phyloP scores from a whole-genome alignment of 2,888 invertebrate species.

The Conchocele bisecta region DNA sequence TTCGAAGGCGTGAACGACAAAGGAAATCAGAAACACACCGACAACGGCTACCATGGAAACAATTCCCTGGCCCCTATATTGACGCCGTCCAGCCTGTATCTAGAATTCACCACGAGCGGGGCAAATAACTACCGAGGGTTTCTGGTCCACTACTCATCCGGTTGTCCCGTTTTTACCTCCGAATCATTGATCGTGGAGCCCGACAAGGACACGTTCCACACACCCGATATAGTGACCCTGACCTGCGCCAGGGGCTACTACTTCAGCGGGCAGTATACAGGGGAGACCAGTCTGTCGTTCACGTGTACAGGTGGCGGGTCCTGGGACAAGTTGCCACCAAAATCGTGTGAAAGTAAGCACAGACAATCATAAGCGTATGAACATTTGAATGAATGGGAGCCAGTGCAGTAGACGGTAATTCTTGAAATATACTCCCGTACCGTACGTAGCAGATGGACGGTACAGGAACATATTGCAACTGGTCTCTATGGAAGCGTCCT shows the following conservation, averaged over 20 bases:
- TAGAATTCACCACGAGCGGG: constrained; percentile 65
- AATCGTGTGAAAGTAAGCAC: constrained; percentile 67
- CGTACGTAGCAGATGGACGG: too few relatives aligned
- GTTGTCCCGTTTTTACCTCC: constrained; percentile 53
- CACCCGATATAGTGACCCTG: constrained; percentile 51
- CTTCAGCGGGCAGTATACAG: constrained; percentile 55
- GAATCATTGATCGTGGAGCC: constrained; percentile 46
- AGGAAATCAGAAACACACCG: constrained; percentile 46
- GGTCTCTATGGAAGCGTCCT: too few relatives aligned
- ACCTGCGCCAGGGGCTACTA: constrained; percentile 62
- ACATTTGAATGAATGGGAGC: too few relatives aligned
- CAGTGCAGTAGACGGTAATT: too few relatives aligned
- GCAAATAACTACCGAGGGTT: constrained; percentile 57
- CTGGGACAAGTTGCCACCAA: constrained; percentile 58
- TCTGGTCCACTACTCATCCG: constrained; percentile 59
- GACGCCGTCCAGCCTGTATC: constrained; percentile 41
- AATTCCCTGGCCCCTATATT: constrained; percentile 28
- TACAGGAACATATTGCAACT: too few relatives aligned
- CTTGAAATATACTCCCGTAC: too few relatives aligned
- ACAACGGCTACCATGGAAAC: constrained; percentile 56
- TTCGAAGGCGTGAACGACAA: constrained; percentile 35
- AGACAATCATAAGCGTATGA: too few relatives aligned
- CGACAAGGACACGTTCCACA: constrained; percentile 18
- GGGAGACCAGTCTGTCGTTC: constrained; percentile 47
- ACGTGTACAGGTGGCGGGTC: constrained; percentile 61